These are phyloP conservation scores for Drosophila micromelanica DNA, from an alignment of 1,140 invertebrate species.

Conservation along the genomic window DNA sequence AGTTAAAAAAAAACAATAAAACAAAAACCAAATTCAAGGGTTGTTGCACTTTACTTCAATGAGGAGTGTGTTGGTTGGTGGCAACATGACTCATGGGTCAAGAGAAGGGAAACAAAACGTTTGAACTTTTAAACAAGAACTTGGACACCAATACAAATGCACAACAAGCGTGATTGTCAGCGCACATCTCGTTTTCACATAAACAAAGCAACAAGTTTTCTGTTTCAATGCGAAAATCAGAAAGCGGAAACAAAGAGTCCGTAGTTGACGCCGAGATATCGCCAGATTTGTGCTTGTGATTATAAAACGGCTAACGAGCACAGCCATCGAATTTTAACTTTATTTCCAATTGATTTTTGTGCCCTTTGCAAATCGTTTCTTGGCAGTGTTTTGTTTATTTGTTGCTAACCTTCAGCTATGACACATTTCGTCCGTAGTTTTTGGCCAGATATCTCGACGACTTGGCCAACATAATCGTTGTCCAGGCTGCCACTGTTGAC, in stretches of 20 bases:
- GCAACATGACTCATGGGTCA: slow-evolving; percentile 56
- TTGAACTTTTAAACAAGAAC: slow-evolving; percentile 27
- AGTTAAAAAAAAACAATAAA: slow-evolving; percentile 14
- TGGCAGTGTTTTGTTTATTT: slow-evolving; percentile 4
- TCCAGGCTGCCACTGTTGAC: slow-evolving; percentile 85
- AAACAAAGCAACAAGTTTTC: slow-evolving; percentile 60
- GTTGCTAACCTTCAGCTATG: slow-evolving; percentile 94
- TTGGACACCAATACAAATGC: slow-evolving; percentile 22
- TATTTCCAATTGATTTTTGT: slow-evolving; percentile 66
- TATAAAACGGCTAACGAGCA: slow-evolving; percentile 4
- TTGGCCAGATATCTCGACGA: slow-evolving; percentile 94
- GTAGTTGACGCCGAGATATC: slow-evolving; percentile 3
- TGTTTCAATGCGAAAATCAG: slow-evolving; percentile 50
- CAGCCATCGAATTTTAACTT: slow-evolving; percentile 1
- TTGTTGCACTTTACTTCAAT: slow-evolving; percentile 2
- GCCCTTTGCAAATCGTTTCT: slow-evolving; percentile 1
- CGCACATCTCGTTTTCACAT: slow-evolving; percentile 19
- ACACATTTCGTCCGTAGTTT: slow-evolving; percentile 95
- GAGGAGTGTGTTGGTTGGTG: background rate
- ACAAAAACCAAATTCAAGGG: background rate
- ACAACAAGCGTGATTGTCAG: slow-evolving; percentile 30
- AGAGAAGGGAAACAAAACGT: slow-evolving; percentile 29
- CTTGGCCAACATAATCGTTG: slow-evolving; percentile 96
- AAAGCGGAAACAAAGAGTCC: slow-evolving; percentile 60
- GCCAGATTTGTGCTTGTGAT: background rate